These are phyloP conservation scores for Ageneiosus marmoratus DNA, from an alignment of 2,113 vertebrate genomes.

Conservation along the genomic window DNA sequence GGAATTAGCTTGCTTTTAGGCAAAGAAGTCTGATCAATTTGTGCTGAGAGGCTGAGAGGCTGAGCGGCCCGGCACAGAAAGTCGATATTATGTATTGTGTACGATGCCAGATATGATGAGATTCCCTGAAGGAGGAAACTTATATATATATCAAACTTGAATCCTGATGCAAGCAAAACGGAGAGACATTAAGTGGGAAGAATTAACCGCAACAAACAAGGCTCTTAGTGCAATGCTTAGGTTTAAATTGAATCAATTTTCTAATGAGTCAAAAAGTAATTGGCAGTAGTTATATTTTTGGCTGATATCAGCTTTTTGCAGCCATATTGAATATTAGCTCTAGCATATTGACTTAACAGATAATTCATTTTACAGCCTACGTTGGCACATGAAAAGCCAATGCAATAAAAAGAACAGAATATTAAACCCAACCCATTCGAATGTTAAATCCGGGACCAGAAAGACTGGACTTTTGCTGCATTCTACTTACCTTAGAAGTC, in stretches of 20 bases:
- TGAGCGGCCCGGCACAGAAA: constrained; percentile 58
- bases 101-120: constrained; percentile 68
- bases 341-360: neutral
- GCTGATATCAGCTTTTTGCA: constrained; percentile 38
- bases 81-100: constrained; percentile 72
- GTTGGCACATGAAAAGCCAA: constrained; percentile 10
- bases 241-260: constrained; percentile 27
- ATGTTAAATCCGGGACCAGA: neutral
- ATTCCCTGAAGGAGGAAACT: constrained; percentile 39
- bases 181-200: constrained; percentile 41
- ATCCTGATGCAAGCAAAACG: constrained; percentile 48
- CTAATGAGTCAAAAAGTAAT: constrained; percentile 36
- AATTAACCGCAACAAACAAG: constrained; percentile 48
- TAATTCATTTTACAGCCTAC: constrained; percentile 18
- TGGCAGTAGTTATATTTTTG: constrained; percentile 33
- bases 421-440: no score
- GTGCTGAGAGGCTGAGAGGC: constrained; percentile 55
- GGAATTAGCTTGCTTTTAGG: constrained; percentile 71
- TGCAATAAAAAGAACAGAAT: neutral
- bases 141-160: constrained; percentile 33
- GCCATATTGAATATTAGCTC: constrained; percentile 15
- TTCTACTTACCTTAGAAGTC: neutral
- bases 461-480: neutral
- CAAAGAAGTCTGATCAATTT: constrained; percentile 65
- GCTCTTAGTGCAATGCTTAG: constrained; percentile 36